Evolutionary conservation across 2,888 invertebrate genomes (phyloP), one percentile per base, ranked within the genome.

Genomic region (Plusia festucae): DNA sequence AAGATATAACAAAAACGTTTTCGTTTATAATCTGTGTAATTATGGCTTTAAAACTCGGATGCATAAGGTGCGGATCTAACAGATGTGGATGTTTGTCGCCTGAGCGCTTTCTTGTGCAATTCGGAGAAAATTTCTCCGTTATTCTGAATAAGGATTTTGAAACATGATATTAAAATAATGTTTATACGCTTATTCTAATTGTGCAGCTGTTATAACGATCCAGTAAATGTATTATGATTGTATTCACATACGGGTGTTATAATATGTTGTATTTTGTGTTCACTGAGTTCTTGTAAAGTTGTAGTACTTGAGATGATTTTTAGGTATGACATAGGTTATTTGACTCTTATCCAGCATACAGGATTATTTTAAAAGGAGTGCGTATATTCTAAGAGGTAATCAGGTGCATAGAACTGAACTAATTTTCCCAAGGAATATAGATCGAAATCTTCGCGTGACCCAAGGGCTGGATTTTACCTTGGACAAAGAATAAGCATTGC

Each of bases 61-160:
- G 82, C 82, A 83, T 70, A 44, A 82, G 82, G 82, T 73, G 65
- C 83, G 83, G 83, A 82, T 78, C 69, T 68, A 81, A 63, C 83
- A 83, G 83, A 82, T 82, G 82, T 75, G 71, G 44, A 69, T 55
- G 71, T 79, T 73, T 80, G 49, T 15, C 73, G 81, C 81, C 66
- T 52, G 57, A 67, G 65, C 70, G 78, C 71, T 67, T 73, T 60
- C 74, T 76, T 73, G 73, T 73, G 78, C 70, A 65, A 68, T 69
- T 56, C 66, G 49, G 68, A 72, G 81, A 72, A 76, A 81, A 81
- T 72, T 82, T 72, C 65, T 68, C 30, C 63, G 63, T 55, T 70
- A 69, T 79, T 76, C 70, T 69, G 68, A 40, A 78, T 78, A 78
- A 78, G 55, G 66, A 60, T 66, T 78, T 78, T 61, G 68, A 65